Conservation (phyloP, 64 coral and sea anemone genomes). For the Porites australiensis region DNA sequence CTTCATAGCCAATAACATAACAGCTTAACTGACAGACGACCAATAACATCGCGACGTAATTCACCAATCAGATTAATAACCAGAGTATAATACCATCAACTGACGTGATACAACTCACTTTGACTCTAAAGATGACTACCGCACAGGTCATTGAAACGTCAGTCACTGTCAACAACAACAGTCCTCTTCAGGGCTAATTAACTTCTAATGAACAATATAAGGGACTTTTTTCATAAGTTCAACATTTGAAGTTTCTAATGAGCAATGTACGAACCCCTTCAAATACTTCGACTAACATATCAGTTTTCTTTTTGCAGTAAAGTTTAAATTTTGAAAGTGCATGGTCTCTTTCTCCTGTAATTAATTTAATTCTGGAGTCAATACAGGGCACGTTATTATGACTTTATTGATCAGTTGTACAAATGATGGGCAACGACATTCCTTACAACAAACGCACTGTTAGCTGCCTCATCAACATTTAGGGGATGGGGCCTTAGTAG, state of each 20-base stretch:
- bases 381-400: slow-evolving; percentile 5
- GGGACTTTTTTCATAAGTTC: neutral
- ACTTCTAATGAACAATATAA: slow-evolving; percentile 19
- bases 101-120: no score
- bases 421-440: slow-evolving; percentile 47
- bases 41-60: no score
- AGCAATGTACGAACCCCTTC: no score
- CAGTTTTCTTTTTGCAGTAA: neutral
- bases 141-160: no score
- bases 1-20: no score
- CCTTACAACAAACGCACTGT: slow-evolving; percentile 13
- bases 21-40: no score
- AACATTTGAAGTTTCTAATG: no score
- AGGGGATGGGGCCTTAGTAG: neutral
- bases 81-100: no score
- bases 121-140: no score
- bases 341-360: neutral
- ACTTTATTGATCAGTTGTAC: slow-evolving; percentile 14
- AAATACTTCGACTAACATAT: no score
- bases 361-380: neutral
- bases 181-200: slow-evolving; percentile 1
- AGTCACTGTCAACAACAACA: no score
- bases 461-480: neutral
- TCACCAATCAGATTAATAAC: no score
- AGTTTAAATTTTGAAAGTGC: slow-evolving; percentile 34